Conservation (phyloP, 2,113 vertebrate species). For the Pterophyllum scalare region DNA sequence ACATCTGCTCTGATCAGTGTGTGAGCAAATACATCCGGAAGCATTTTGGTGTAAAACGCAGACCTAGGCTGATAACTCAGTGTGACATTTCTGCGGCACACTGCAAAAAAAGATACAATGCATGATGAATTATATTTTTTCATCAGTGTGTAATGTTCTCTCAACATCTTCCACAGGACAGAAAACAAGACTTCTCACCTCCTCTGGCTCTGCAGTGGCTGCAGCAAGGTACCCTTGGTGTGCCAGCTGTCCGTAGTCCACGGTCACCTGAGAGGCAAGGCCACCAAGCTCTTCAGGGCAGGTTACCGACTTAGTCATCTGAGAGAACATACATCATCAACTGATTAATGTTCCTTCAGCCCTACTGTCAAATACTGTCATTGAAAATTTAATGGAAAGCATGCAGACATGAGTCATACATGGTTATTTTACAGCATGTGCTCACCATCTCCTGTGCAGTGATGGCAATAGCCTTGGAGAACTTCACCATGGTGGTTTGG, state of each 20-base stretch:
- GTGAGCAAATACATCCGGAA: slow-evolving; percentile 25
- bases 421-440: neutral
- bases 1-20: slow-evolving; percentile 33
- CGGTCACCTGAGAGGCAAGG: slow-evolving; percentile 97
- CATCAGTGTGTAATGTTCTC: neutral
- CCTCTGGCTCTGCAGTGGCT: slow-evolving; percentile 94
- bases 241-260: slow-evolving; percentile 95
- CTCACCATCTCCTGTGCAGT: slow-evolving; percentile 99
- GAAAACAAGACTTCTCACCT: slow-evolving; percentile 80
- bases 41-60: slow-evolving; percentile 16
- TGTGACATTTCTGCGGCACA: slow-evolving; percentile 15
- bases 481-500: slow-evolving; percentile 98
- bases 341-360: slow-evolving; percentile 1
- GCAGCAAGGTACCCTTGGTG: slow-evolving; percentile 95
- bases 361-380: slow-evolving; percentile 13
- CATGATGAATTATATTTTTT: neutral
- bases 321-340: slow-evolving; percentile 49
- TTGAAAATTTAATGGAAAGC: slow-evolving; percentile 14
- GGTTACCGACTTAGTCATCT: slow-evolving; percentile 99
- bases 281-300: slow-evolving; percentile 96
- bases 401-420: neutral
- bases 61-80: slow-evolving; percentile 16
- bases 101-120: slow-evolving; percentile 5
- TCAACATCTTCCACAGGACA: neutral
- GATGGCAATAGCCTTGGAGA: slow-evolving; percentile 96